Percentiles rank a stretch among this genome's conserved stretches.
Conservation (phyloP, 2,888 invertebrate genomes). For the Chrysolina oricalcia region DNA sequence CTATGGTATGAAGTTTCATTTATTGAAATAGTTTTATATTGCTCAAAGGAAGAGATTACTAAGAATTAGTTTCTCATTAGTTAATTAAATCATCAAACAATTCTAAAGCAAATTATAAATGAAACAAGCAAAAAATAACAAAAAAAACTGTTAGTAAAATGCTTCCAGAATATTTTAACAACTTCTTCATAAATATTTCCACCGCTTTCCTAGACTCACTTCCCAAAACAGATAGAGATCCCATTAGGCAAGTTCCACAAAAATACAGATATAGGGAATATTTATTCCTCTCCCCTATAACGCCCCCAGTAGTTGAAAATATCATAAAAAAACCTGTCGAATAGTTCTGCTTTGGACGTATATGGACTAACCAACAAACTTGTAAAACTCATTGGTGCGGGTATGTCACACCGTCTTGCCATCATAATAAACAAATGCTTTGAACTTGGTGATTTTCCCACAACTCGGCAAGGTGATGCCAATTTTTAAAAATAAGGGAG, state of each 20-base stretch:
- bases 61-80: no score
- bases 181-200: no score
- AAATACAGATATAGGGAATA: not conserved
- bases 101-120: constrained; percentile 2
- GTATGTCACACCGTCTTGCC: constrained; percentile 17
- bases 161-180: not conserved
- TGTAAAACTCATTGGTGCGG: constrained; percentile 3
- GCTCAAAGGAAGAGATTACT: no score
- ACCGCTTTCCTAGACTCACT: not conserved
- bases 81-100: no score
- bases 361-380: constrained; percentile 4
- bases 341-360: no score
- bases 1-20: no score
- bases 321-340: no score
- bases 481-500: no score
- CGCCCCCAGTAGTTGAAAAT: no score
- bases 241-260: not conserved
- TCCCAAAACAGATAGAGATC: not conserved
- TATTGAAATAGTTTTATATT: no score
- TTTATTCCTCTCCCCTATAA: not conserved
- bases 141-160: not conserved
- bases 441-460: no score
- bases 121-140: not conserved
- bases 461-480: no score
- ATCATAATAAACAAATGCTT: constrained; percentile 21